Conservation (phyloP, 1,140 invertebrate species). For the Helicoverpa zea region DNA sequence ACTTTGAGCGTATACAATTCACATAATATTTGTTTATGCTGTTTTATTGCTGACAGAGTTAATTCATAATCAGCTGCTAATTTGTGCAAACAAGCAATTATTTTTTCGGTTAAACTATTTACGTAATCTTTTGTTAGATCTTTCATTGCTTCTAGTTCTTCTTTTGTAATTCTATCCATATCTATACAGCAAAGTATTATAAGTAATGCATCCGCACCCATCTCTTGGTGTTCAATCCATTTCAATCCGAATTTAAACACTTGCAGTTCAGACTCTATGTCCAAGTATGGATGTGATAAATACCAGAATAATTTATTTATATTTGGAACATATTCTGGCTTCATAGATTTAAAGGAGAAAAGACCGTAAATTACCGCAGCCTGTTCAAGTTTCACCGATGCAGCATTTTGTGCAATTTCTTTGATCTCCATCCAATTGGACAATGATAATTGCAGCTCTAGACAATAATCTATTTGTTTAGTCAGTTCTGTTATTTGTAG, state of each 20-base stretch:
- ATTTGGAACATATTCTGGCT: conserved; percentile 67
- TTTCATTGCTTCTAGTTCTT: conserved; percentile 67
- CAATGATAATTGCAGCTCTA: conserved; percentile 67
- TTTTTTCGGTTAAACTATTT: conserved; percentile 71
- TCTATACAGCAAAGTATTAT: conserved; percentile 77
- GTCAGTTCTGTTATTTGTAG: conserved; percentile 79
- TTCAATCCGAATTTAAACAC: conserved; percentile 77
- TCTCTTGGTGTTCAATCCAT: conserved; percentile 71
- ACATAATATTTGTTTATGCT: conserved; percentile 60
- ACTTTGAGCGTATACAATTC: conserved; percentile 74
- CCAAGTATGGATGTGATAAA: conserved; percentile 77
- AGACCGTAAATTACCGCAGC: conserved; percentile 67
- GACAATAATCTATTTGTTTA: conserved; percentile 76
- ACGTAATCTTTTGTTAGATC: conserved; percentile 60
- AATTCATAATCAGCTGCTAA: conserved; percentile 55
- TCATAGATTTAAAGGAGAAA: conserved; percentile 74
- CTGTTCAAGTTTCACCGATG: conserved; percentile 68
- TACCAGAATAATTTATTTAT: conserved; percentile 77
- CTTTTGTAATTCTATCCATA: conserved; percentile 60
- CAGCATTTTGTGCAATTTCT: conserved; percentile 69
- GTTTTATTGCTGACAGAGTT: conserved; percentile 47
- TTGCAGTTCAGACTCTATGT: conserved; percentile 69
- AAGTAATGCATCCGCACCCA: conserved; percentile 70
- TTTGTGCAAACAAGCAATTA: conserved; percentile 70
- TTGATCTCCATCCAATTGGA: conserved; percentile 74